Base-by-base conservation (phyloP, 2,888 invertebrate species). In the Sialis fuliginosa region DNA sequence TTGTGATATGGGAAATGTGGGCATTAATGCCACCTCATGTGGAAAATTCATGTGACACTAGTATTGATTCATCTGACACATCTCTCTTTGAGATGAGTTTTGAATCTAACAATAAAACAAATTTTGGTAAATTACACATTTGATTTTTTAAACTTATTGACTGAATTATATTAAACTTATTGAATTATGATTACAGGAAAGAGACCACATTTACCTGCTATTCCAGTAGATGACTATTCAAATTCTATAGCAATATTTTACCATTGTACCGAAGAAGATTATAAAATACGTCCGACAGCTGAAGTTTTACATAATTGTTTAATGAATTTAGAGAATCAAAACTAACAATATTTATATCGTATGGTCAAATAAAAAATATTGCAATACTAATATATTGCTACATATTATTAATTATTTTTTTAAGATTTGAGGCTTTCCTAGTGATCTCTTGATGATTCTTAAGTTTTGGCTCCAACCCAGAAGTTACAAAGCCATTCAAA, bases 1-100 rank as follows among this genome's bases (percentile, higher is more conserved):
- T 88, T 7, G 74, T 81, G 0, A 59, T 88, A 31, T 88, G 83
- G 77, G 88, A 89, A 69, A 88, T 86, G 76, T 66, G 89, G 60
- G 72, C 85, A 0, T 66, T 87, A 4, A 67, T 70, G 45, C 73
- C 80, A 0, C 89, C 88, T 22, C 42, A 42, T 30, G 31, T 32
- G 7, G 8, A 31, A 9, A 8, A 5, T 30, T 4, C 31, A 30
- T 9, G 10, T 30, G 42, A 42, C 8, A 31, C 31, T 30, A 31
- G 8, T 42, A 32, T 10, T 42, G n/a, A n/a, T 9, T 22, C 31
- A 10, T 6, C 6, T 12, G 32, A 30, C 30, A 32, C 22, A 42
- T 13, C n/a, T 30, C 31, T 42, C 3, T 1, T 30, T 30, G 42
- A 42, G 32, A 32, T 39, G 10, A 13, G 13, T n/a, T 10, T 10